Conservation (phyloP, 2,888 invertebrate genomes). For the Metalampra italica region DNA sequence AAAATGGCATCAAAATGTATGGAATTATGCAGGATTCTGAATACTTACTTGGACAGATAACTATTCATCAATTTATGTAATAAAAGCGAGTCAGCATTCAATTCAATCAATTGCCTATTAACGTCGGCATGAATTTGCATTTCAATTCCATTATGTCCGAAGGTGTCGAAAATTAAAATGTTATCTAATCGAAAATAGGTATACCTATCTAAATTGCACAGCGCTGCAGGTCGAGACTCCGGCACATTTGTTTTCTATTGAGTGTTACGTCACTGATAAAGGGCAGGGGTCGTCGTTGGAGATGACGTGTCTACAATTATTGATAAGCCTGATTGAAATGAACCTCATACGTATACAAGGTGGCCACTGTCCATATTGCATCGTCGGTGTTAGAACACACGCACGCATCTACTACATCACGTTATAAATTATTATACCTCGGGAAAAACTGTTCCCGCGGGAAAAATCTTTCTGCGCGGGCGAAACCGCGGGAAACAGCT, state of each 20-base stretch:
- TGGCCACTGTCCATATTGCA: too few species aligned
- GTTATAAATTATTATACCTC: too few species aligned
- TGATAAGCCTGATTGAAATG: constrained; percentile 20
- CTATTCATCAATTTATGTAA: too few species aligned
- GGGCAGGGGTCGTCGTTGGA: constrained; percentile 14
- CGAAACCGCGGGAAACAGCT: too few species aligned
- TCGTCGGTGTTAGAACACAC: too few species aligned
- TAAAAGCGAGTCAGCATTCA: not conserved
- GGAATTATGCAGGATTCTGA: too few species aligned
- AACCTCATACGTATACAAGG: not conserved
- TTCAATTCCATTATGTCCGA: not conserved
- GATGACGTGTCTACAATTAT: constrained; percentile 11
- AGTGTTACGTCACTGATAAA: constrained; percentile 14
- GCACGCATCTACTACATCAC: too few species aligned
- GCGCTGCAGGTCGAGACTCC: not conserved
- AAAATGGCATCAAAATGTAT: too few species aligned
- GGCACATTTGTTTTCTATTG: constrained; percentile 10
- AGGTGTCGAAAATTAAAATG: not conserved
- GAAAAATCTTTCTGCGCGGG: too few species aligned
- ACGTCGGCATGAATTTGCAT: constrained; percentile 4
- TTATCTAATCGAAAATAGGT: constrained; percentile 9
- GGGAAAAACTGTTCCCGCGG: too few species aligned
- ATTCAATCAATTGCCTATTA: constrained; percentile 1
- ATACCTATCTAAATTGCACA: constrained; percentile 1
- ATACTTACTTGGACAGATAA: not conserved